Conservation (phyloP, 1,140 invertebrate species). For the Notospermus geniculatus region DNA sequence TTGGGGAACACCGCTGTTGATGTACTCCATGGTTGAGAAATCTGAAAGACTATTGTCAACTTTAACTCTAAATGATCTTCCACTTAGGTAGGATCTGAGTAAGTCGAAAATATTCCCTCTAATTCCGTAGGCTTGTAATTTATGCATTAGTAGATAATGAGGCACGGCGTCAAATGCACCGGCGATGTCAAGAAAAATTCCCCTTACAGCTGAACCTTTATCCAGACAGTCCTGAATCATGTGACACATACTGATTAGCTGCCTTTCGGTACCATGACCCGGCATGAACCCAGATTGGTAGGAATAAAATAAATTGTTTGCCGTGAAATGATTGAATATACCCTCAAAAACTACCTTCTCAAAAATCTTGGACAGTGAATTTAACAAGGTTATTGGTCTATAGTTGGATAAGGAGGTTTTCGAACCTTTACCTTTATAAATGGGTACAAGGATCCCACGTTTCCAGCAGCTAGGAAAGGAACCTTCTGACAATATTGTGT, state of each 20-base stretch:
- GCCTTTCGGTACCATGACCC: too few species aligned
- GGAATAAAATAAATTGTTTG: background rate
- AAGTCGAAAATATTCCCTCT: background rate
- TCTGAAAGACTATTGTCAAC: background rate
- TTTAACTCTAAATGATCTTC: background rate
- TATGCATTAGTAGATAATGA: background rate
- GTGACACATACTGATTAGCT: too few species aligned
- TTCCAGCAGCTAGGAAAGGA: too few species aligned
- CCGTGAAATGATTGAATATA: too few species aligned
- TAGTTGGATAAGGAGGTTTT: too few species aligned
- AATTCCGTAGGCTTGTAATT: background rate
- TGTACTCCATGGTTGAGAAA: background rate
- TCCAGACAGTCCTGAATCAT: too few species aligned
- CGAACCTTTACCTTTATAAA: too few species aligned
- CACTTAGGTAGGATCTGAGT: background rate
- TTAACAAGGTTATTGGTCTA: too few species aligned
- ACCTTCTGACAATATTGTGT: too few species aligned
- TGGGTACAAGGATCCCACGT: too few species aligned
- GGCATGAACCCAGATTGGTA: background rate
- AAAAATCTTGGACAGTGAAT: background rate
- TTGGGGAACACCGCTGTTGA: background rate
- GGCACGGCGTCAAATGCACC: background rate
- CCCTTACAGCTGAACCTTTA: background rate
- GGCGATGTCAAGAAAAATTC: background rate
- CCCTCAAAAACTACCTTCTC: background rate